Percentiles rank a stretch among this genome's conserved stretches.
These are phyloP conservation scores for Acanthosepion esculentum DNA, from an alignment of 2,888 invertebrate species.

Conservation along the genomic window DNA sequence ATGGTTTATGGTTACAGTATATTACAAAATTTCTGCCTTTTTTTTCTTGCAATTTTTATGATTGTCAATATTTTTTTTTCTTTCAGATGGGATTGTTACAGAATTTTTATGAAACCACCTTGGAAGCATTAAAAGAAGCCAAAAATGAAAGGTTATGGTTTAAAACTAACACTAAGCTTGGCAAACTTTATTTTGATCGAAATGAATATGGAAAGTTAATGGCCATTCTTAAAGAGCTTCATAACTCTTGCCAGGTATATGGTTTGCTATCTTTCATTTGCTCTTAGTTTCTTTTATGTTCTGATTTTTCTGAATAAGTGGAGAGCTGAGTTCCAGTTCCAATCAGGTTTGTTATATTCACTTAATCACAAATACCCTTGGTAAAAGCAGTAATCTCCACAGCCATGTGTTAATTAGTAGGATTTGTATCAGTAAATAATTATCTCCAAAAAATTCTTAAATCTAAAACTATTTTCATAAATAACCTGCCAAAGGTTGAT, in stretches of 20 bases:
- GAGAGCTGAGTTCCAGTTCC: too few relatives aligned
- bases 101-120: constrained; percentile 93
- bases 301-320: too few relatives aligned
- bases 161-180: constrained; percentile 98
- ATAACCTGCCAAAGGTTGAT: too few relatives aligned
- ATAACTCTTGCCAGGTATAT: constrained; percentile 93
- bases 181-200: constrained; percentile 97
- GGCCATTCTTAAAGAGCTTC: constrained; percentile 96
- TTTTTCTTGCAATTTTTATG: background rate
- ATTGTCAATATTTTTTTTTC: background rate
- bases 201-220: constrained; percentile 94
- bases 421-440: too few relatives aligned
- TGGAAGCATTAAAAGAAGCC: constrained; percentile 86
- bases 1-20: background rate
- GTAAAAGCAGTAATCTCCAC: too few relatives aligned
- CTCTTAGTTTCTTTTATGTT: too few relatives aligned
- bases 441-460: too few relatives aligned
- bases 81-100: constrained; percentile 94
- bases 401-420: too few relatives aligned
- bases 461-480: too few relatives aligned
- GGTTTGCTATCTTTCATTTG: background rate
- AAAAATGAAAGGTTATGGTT: constrained; percentile 99
- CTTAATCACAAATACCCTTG: too few relatives aligned
- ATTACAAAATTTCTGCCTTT: background rate
- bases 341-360: too few relatives aligned